Evolutionary conservation across 1,140 invertebrate genomes (phyloP), one percentile per base, ranked within the genome.

Genomic region (Berghia stephanieae): DNA sequence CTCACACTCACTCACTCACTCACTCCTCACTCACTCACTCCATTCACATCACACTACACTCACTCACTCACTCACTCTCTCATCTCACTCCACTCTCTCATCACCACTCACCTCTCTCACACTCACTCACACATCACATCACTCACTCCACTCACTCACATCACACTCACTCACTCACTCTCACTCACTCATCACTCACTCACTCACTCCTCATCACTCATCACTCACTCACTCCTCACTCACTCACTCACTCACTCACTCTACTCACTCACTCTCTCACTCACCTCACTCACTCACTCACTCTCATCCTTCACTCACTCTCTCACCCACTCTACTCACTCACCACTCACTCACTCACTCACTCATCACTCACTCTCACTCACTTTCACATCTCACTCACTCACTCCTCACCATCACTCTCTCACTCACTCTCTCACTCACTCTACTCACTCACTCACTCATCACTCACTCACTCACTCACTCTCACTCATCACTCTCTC

Each of bases 321-420:
- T 38, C 63, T 38, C 63, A 67, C 63, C 36, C 63, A 67, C 63
- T 38, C 63, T 38, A n/a, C 63, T 38, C 63, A 67, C 63, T 8
- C 8, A n/a, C n/a, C n/a, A n/a, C n/a, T n/a, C n/a, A n/a, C n/a
- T n/a, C n/a, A n/a, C n/a, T n/a, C n/a, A n/a, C n/a, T n/a, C n/a
- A n/a, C n/a, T n/a, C n/a, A n/a, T n/a, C n/a, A n/a, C n/a, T n/a
- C n/a, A n/a, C n/a, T 4, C 8, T 38, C 63, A 67, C 8, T 10
- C 68, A 70, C 68, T 44, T 44, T 44, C 68, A 44, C 3, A 70
- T 40, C 8, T 40, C 42, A 21, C 68, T 40, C 42, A 8, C 42
- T 40, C 40, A 70, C 68, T 40, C 40, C 43, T 44, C 43, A 3
- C 43, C 36, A 70, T 16, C n/a, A 34, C 18, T 27, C 31, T 42